phyloP scores from a whole-genome alignment of 2,113 vertebrate species.

The Egretta garzetta region DNA sequence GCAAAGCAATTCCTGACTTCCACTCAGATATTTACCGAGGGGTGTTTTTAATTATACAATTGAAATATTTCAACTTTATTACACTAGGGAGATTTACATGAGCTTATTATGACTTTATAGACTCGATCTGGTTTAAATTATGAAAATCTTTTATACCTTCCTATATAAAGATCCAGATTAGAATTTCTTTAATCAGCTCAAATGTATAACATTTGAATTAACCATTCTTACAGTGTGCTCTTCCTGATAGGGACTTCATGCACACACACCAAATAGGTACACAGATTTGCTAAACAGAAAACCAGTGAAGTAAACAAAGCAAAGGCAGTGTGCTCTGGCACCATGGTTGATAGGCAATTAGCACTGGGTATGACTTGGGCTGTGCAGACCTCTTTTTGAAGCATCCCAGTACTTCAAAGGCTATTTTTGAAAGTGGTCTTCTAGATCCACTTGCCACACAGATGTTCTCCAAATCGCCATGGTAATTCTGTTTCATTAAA shows the following conservation, averaged over 20 bases:
- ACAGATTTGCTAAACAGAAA: background rate
- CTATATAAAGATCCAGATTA: constrained; percentile 13
- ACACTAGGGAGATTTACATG: background rate
- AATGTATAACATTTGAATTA: background rate
- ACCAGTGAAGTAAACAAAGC: background rate
- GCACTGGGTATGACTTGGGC: background rate
- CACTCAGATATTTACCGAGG: background rate
- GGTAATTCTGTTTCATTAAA: background rate
- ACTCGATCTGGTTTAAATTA: constrained; percentile 45
- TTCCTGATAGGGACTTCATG: background rate
- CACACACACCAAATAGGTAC: background rate
- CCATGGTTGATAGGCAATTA: background rate
- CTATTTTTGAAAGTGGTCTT: background rate
- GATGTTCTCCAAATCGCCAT: background rate
- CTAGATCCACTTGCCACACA: background rate
- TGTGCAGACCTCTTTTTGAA: background rate
- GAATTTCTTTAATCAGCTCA: constrained; percentile 34
- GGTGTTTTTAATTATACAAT: constrained; percentile 19
- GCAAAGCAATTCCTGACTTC: background rate
- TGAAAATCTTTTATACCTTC: constrained; percentile 15
- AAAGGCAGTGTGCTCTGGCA: background rate
- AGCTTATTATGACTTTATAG: constrained; percentile 35
- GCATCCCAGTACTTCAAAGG: background rate
- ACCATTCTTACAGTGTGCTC: background rate
- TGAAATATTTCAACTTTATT: constrained; percentile 27